phyloP scores from a whole-genome alignment of 2,113 vertebrate species.

The Vanacampus margaritifer region DNA sequence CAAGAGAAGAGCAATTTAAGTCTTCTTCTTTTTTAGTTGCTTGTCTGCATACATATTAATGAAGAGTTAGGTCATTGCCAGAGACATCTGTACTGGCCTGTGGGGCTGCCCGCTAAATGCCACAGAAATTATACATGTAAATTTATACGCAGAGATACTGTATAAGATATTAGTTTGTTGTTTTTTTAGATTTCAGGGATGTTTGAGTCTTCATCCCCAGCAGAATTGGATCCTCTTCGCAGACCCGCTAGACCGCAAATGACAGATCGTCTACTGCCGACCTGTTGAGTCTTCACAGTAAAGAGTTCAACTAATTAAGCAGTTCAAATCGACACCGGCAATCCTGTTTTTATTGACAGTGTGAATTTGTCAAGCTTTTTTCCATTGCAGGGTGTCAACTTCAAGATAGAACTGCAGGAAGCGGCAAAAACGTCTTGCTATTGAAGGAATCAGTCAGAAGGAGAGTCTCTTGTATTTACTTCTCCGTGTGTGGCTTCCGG shows the following conservation, averaged over 20 bases:
- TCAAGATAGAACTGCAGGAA: background rate
- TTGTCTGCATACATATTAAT: slow-evolving; percentile 76
- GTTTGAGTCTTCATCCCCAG: slow-evolving; percentile 56
- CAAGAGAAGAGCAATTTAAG: slow-evolving; percentile 56
- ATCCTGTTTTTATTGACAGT: background rate
- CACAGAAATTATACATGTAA: slow-evolving; percentile 70
- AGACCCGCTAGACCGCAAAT: slow-evolving; percentile 68
- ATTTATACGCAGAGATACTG: slow-evolving; percentile 70
- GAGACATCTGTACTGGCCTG: slow-evolving; percentile 71
- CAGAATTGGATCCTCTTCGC: slow-evolving; percentile 62
- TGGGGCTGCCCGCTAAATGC: slow-evolving; percentile 57
- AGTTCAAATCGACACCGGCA: slow-evolving; percentile 13
- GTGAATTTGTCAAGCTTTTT: background rate
- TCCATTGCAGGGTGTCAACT: background rate
- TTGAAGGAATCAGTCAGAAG: background rate
- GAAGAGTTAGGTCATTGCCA: slow-evolving; percentile 69
- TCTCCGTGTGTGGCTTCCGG: background rate
- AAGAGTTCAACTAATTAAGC: slow-evolving; percentile 59
- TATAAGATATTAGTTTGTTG: slow-evolving; percentile 42
- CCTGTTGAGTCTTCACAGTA: slow-evolving; percentile 53
- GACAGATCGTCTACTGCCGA: slow-evolving; percentile 45
- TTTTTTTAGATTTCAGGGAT: slow-evolving; percentile 33
- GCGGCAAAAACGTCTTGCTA: background rate
- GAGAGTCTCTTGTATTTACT: background rate
- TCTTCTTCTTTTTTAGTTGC: slow-evolving; percentile 48